Conservation (phyloP, 2,888 invertebrate genomes). For the Sympetrum striolatum region DNA sequence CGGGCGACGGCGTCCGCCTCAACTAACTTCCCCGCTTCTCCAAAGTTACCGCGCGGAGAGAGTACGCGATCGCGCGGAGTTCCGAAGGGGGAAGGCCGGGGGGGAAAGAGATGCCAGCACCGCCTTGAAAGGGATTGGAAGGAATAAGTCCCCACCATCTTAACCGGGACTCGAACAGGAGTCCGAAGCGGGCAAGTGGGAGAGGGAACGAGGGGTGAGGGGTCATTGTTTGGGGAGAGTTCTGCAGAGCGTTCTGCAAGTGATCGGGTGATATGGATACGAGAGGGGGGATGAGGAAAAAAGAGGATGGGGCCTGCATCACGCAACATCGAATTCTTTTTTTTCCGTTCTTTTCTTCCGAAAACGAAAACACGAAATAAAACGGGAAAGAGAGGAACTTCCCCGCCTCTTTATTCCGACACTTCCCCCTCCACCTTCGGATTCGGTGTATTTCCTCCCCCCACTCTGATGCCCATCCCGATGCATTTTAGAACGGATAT, state of each 20-base stretch:
- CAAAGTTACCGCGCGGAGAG: neutral
- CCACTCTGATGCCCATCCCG: neutral
- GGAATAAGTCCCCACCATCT: neutral
- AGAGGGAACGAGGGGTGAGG: neutral
- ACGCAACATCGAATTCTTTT: neutral
- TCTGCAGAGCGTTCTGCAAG: neutral
- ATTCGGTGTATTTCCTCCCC: slow-evolving; percentile 1
- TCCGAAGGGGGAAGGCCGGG: neutral
- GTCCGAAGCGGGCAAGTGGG: neutral
- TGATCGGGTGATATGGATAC: neutral
- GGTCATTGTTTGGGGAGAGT: neutral
- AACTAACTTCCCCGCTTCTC: slow-evolving; percentile 33
- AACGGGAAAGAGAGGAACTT: neutral
- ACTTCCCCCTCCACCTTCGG: neutral
- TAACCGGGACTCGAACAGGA: neutral
- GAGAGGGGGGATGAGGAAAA: neutral
- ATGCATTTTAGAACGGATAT: slow-evolving; percentile 38
- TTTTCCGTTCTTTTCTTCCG: slow-evolving; percentile 11
- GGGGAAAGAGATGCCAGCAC: neutral
- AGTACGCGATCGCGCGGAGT: neutral
- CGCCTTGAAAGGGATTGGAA: neutral
- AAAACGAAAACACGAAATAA: too few species aligned
- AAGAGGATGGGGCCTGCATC: neutral
- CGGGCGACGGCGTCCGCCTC: neutral
- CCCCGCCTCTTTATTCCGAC: neutral